Evolutionary conservation across 1,140 invertebrate species (phyloP).

Genomic region (Nasonia vitripennis): DNA sequence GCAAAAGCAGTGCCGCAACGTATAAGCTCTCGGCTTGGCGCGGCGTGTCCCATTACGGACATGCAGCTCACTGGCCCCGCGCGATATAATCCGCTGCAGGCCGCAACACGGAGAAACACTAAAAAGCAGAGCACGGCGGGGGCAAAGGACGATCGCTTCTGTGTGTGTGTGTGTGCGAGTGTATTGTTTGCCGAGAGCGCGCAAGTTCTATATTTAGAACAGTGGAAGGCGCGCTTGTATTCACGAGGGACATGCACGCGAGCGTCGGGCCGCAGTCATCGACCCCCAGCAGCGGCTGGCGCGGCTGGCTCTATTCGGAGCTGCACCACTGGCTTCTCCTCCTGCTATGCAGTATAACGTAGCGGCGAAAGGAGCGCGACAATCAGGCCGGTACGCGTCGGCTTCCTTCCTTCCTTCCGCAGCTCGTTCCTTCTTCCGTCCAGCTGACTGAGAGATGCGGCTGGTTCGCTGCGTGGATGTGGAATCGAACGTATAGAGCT

Average conservation of each 20-base stretch:
- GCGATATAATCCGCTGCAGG: background rate
- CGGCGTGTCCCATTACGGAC: slow-evolving; percentile 5
- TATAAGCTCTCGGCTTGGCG: background rate
- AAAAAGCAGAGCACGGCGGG: slow-evolving; percentile 33
- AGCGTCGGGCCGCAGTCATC: slow-evolving; percentile 62
- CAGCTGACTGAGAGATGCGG: background rate
- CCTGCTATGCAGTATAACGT: slow-evolving; percentile 55
- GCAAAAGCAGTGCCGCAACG: background rate
- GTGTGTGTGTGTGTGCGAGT: too few relatives aligned
- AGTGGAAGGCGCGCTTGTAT: slow-evolving; percentile 43
- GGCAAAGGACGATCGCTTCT: slow-evolving; percentile 43
- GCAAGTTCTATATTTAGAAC: slow-evolving; percentile 67
- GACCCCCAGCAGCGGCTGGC: slow-evolving; percentile 56
- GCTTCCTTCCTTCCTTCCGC: slow-evolving; percentile 29
- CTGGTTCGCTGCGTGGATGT: background rate
- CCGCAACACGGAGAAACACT: slow-evolving; percentile 9
- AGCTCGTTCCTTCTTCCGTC: background rate
- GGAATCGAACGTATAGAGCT: background rate
- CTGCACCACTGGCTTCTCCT: background rate
- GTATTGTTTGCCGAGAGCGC: slow-evolving; percentile 50
- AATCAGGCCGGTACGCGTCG: slow-evolving; percentile 48
- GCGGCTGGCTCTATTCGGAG: background rate
- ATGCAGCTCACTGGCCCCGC: background rate
- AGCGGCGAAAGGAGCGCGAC: slow-evolving; percentile 48
- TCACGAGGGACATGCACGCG: slow-evolving; percentile 69